A percentile compares a stretch with the other conserved stretches of the same genome.
Evolutionary conservation across 2,797 vertebrate species (phyloP).

Genomic region (Microctenopoma stevenorrisi): DNA sequence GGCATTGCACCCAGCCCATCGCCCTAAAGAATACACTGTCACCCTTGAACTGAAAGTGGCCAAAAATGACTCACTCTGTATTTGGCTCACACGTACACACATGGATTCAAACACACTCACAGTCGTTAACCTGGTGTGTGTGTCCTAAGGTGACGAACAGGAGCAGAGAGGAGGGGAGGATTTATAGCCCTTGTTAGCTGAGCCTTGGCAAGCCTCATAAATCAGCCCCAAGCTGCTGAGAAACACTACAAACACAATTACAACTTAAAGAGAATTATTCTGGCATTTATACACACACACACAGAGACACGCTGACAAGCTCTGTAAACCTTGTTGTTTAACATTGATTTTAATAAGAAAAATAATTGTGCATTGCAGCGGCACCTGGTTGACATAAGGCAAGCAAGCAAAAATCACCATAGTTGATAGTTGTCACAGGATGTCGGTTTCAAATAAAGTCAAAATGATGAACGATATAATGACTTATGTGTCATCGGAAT

Average conservation of each 20-base stretch:
- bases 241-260: slow-evolving; percentile 74
- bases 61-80: neutral
- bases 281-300: slow-evolving; percentile 20
- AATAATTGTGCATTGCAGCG: neutral
- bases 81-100: neutral
- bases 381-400: neutral
- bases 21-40: neutral
- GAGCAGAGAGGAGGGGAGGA: slow-evolving; percentile 58
- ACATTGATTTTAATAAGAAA: neutral
- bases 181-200: slow-evolving; percentile 77
- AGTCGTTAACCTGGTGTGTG: slow-evolving; percentile 24
- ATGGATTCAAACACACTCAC: neutral
- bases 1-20: neutral
- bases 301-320: slow-evolving; percentile 18
- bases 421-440: too few species aligned
- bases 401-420: neutral
- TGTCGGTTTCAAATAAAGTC: neutral
- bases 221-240: slow-evolving; percentile 64
- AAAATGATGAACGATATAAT: neutral
- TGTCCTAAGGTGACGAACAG: slow-evolving; percentile 58
- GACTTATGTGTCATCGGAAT: neutral
- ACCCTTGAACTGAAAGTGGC: neutral
- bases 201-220: slow-evolving; percentile 74
- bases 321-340: slow-evolving; percentile 6
- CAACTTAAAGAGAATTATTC: slow-evolving; percentile 56